Base-by-base conservation (phyloP, 2,797 vertebrate genomes). In the Lophotriccus pileatus region DNA sequence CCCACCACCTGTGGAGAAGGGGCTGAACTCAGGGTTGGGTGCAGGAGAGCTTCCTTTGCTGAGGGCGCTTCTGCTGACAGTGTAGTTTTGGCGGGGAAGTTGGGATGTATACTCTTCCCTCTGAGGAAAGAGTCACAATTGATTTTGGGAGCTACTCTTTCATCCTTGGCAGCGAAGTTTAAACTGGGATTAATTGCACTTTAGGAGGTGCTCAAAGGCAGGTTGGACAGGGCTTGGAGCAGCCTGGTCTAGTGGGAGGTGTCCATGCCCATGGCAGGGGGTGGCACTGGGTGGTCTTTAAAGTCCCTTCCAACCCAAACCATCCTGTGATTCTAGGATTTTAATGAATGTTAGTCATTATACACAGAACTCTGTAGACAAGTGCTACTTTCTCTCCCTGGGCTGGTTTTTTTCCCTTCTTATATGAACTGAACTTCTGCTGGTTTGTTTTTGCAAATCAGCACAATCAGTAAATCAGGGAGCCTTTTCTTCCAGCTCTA, bases 401-500 rank as follows among this genome's bases (percentile, higher is more conserved):
- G 23, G 23, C 28, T 78, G 32, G 9, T 19, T 11, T 27, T 2
- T 2, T 1, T 3, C 2, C 6, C 18, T 8, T 16, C 16, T 53
- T 63, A 22, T 0, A 12, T 55, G 66, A 90, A 59, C 28, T 69
- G 77, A 93, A 15, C 55, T 83, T 58, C 62, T 94, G n/a, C 75
- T 91, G 27, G 5, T 66, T 55, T 50, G 15, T 14, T 93, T 89
- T 76, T 67, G 43, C 46, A 28, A 74, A n/a, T 70, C 52, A 66
- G 66, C 4, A 7, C 30, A 55, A 13, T 67, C 36, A 34, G 60
- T 59, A 70, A 87, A 91, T 43, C n/a, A 46, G 56, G 8, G 9
- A 55, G 17, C 49, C 47, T 91, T 82, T 72, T 78, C 58, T 91
- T 91, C 39, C 12, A 1, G 62, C 47, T 84, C 52, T 78, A 47